phyloP scores from a whole-genome alignment of 1,140 invertebrate genomes.

The Battus philenor region DNA sequence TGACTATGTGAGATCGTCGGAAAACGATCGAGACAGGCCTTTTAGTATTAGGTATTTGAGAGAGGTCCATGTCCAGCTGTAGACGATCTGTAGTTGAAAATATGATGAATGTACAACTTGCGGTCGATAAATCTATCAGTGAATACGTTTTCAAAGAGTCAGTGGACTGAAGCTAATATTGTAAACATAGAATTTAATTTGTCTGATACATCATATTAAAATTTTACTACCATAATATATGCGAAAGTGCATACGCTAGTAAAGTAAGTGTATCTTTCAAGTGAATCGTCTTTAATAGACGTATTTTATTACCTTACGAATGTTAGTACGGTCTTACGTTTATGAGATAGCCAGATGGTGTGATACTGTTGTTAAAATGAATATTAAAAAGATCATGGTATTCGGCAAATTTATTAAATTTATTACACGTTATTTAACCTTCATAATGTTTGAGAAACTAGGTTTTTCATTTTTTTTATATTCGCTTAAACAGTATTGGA shows the following conservation, averaged over 20 bases:
- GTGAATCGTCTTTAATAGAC: slow-evolving; percentile 2
- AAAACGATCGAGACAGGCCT: no score
- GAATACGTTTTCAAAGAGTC: background rate
- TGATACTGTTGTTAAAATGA: background rate
- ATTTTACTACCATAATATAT: no score
- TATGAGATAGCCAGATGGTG: slow-evolving; percentile 8
- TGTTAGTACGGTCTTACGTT: slow-evolving; percentile 1
- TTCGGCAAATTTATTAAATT: background rate
- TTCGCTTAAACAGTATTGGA: no score
- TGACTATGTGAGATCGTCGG: no score
- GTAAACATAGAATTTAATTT: background rate
- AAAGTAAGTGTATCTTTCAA: background rate
- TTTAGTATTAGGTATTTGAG: no score
- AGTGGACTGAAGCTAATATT: background rate
- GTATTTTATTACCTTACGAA: slow-evolving; percentile 10
- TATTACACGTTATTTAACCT: background rate
- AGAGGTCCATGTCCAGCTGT: no score
- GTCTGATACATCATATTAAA: no score
- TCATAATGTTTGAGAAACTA: no score
- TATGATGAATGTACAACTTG: no score
- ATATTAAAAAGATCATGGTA: slow-evolving; percentile 1
- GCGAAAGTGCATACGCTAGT: no score
- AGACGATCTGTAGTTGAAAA: no score
- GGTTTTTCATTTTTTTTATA: no score
- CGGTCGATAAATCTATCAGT: background rate